A percentile compares a stretch with the other conserved stretches of the same genome.
Evolutionary conservation across 2,113 vertebrate genomes (phyloP).

Genomic region (Spheniscus mendiculus): DNA sequence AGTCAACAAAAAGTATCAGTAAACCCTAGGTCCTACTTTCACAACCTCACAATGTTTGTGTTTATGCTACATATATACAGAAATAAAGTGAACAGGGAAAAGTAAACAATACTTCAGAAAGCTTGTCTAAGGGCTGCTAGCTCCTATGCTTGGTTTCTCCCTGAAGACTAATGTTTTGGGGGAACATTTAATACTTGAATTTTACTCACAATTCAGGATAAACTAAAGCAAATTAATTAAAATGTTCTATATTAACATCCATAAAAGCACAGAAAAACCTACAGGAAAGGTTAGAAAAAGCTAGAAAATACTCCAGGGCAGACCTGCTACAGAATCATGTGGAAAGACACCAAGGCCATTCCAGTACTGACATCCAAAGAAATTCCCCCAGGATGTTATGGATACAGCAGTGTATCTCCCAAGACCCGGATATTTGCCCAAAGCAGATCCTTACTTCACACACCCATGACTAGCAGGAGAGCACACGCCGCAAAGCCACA

Average conservation of each 20-base stretch:
- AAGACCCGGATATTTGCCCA: background rate
- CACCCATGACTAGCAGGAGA: background rate
- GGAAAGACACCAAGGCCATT: background rate
- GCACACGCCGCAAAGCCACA: background rate
- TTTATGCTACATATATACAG: background rate
- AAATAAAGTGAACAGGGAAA: background rate
- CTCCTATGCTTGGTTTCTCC: background rate
- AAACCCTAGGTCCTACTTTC: background rate
- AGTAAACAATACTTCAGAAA: background rate
- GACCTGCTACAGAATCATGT: background rate
- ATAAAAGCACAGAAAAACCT: background rate
- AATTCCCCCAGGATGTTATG: background rate
- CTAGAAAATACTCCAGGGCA: background rate
- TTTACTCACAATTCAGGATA: background rate
- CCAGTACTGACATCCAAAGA: background rate
- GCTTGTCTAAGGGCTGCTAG: background rate
- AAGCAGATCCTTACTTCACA: background rate
- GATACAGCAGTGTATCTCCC: background rate
- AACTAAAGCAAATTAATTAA: background rate
- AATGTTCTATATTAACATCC: background rate
- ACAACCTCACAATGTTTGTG: background rate
- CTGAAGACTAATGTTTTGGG: background rate
- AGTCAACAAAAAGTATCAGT: background rate
- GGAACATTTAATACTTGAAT: background rate
- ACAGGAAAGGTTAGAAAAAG: background rate